phyloP scores from a whole-genome alignment of 2,888 invertebrate species.

The Yponomeuta evonymella region DNA sequence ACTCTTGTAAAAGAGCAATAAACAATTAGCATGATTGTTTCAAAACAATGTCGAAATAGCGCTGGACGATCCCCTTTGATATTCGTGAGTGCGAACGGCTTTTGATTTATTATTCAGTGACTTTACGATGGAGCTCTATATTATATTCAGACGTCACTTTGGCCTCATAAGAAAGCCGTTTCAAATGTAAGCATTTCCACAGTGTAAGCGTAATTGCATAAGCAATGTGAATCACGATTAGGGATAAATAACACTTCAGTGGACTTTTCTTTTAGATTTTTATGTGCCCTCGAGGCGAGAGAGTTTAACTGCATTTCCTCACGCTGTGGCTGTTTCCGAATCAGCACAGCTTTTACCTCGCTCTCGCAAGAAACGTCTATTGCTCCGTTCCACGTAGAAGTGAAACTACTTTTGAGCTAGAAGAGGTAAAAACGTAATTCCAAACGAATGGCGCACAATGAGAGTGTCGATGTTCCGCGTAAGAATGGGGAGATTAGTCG shows the following conservation, averaged over 20 bases:
- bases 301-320: too few relatives aligned
- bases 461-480: background rate
- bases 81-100: conserved; percentile 40
- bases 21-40: conserved; percentile 41
- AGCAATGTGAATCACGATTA: background rate
- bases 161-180: background rate
- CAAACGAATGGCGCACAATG: background rate
- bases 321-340: background rate
- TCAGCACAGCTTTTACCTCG: background rate
- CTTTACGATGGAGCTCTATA: conserved; percentile 29
- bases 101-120: conserved; percentile 59
- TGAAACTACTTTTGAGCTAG: background rate
- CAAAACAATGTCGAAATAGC: conserved; percentile 49
- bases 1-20: conserved; percentile 21
- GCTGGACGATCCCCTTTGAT: conserved; percentile 59
- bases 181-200: background rate
- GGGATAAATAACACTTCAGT: background rate
- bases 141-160: conserved; percentile 8
- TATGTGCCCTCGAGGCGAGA: too few relatives aligned
- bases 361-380: background rate
- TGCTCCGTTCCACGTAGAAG: background rate
- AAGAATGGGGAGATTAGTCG: conserved; percentile 54
- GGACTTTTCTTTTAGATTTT: background rate
- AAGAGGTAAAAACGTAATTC: background rate
- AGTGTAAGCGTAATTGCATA: background rate